Conservation (phyloP, 2,888 invertebrate species). For the Xestia ashworthii region DNA sequence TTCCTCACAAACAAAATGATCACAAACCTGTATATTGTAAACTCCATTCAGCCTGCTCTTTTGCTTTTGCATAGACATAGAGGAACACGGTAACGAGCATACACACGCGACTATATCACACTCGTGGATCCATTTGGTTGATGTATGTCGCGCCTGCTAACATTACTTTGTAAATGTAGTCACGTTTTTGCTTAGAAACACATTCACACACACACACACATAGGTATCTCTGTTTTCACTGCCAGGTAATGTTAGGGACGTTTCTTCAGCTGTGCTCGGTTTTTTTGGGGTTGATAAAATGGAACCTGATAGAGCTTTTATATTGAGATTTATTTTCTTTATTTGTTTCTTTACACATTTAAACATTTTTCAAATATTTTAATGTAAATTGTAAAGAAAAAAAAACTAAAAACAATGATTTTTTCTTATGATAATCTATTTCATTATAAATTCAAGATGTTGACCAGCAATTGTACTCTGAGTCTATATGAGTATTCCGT, state of each 20-base stretch:
- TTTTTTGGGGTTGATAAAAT: constrained; percentile 8
- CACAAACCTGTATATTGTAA: neutral
- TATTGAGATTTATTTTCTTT: too few species aligned
- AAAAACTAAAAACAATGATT: too few species aligned
- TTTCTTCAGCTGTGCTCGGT: constrained; percentile 15
- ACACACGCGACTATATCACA: constrained; percentile 9
- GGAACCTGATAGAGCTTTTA: neutral
- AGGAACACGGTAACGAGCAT: neutral
- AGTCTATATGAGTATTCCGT: neutral
- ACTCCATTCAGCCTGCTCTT: constrained; percentile 4
- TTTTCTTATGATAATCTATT: too few species aligned
- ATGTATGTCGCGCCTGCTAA: constrained; percentile 62
- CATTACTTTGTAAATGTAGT: constrained; percentile 67
- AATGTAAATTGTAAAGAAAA: too few species aligned
- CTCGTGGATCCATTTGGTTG: constrained; percentile 49
- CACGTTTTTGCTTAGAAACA: constrained; percentile 57
- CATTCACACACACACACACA: constrained; percentile 12
- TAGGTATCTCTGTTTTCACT: constrained; percentile 14
- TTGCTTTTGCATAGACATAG: constrained; percentile 17
- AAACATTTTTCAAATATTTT: too few species aligned
- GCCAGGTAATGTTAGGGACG: constrained; percentile 26
- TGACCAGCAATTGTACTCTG: neutral
- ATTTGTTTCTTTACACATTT: too few species aligned
- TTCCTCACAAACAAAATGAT: neutral
- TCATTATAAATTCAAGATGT: neutral